phyloP scores from a whole-genome alignment of 2,113 vertebrate genomes.

The Odocoileus virginianus region DNA sequence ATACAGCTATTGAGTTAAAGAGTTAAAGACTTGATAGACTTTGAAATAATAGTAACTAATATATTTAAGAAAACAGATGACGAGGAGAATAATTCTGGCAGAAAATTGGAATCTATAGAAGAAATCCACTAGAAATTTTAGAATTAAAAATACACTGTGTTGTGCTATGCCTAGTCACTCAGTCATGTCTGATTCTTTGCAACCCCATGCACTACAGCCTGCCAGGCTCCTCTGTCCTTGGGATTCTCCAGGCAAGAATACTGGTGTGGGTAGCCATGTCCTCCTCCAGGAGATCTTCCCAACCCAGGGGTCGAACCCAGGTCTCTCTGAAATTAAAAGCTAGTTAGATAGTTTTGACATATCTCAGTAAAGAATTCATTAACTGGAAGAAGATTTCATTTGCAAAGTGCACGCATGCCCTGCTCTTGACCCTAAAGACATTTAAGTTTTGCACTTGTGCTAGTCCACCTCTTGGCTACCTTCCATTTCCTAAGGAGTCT shows the following conservation, averaged over 20 bases:
- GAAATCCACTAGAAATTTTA: not conserved
- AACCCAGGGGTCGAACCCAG: not conserved
- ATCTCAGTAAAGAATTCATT: not conserved
- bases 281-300: not conserved
- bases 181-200: not conserved
- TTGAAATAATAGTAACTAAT: not conserved
- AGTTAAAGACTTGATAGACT: not conserved
- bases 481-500: not conserved
- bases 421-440: not conserved
- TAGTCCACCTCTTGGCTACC: not conserved
- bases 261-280: not conserved
- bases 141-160: fast-evolving
- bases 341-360: not conserved
- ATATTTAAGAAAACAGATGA: not conserved
- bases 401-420: fast-evolving
- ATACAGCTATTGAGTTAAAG: not conserved
- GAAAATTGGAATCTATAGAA: not conserved
- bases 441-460: too few species aligned
- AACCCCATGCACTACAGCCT: not conserved
- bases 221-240: not conserved
- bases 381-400: not conserved
- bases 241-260: not conserved
- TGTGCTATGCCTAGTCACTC: not conserved
- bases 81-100: not conserved
- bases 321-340: not conserved